Evolutionary conservation across 2,113 vertebrate species (phyloP).

Genomic region (Dicerorhinus sumatrensis): DNA sequence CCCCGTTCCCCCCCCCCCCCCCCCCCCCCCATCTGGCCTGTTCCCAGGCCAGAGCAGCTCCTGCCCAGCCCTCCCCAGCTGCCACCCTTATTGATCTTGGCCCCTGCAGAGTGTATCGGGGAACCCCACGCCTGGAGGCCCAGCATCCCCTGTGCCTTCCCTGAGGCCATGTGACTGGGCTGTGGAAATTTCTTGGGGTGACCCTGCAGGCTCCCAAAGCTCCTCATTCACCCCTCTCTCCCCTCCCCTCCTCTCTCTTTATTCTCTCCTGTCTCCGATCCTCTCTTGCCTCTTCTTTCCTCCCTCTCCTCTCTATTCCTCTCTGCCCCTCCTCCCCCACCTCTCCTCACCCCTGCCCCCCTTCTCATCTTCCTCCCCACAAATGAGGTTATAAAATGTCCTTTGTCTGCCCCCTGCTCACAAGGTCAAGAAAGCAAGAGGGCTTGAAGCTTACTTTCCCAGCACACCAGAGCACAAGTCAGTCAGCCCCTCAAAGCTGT

Average conservation of each 20-base stretch:
- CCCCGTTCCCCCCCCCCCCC: not conserved
- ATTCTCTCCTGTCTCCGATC: too few species aligned
- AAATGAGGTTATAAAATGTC: not conserved
- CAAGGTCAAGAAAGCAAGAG: not conserved
- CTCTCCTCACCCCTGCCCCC: not conserved
- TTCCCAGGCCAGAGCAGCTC: not conserved
- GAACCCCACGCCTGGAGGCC: too few species aligned
- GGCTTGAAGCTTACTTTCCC: not conserved
- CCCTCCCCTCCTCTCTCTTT: not conserved
- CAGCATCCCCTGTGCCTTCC: not conserved
- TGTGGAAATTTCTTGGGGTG: not conserved
- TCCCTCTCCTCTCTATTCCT: accelerated
- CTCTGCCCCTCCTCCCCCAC: too few species aligned
- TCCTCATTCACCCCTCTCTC: not conserved
- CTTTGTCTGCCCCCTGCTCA: not conserved
- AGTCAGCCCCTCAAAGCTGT: not conserved
- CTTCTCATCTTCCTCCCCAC: not conserved
- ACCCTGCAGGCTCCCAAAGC: not conserved
- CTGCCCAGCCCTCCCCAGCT: not conserved
- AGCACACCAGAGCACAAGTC: not conserved
- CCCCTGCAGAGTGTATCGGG: not conserved
- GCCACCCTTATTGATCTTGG: too few species aligned
- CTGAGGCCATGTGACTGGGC: not conserved
- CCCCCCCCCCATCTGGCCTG: too few species aligned
- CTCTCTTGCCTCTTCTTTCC: not conserved